Percentiles rank a stretch among this genome's conserved stretches.
Conservation (phyloP, 1,140 invertebrate species). For the Macrocentrus cingulum region DNA sequence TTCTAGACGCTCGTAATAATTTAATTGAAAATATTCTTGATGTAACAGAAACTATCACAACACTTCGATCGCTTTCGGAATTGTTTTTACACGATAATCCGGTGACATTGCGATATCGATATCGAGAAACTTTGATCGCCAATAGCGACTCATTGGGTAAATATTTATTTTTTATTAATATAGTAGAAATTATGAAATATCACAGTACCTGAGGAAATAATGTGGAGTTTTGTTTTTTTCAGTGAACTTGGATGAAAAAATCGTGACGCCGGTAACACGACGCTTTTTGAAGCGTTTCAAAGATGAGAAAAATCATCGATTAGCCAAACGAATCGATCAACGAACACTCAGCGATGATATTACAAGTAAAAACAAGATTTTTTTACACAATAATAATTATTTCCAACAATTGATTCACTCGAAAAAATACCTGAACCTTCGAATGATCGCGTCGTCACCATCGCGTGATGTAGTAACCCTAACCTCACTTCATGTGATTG, state of each 20-base stretch:
- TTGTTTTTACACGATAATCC: constrained; percentile 65
- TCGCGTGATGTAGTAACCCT: no score
- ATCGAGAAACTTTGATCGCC: constrained; percentile 67
- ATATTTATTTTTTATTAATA: constrained; percentile 28
- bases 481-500: no score
- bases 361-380: constrained; percentile 49
- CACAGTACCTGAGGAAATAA: not conserved
- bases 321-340: constrained; percentile 33
- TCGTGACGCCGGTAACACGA: constrained; percentile 53
- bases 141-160: constrained; percentile 63
- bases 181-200: no score
- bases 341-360: constrained; percentile 48
- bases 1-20: constrained; percentile 59
- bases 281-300: constrained; percentile 61
- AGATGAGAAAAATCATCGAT: constrained; percentile 43
- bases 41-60: constrained; percentile 58
- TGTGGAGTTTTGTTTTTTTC: not conserved
- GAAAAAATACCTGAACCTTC: no score
- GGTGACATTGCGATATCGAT: constrained; percentile 62
- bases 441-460: no score
- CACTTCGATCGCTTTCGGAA: constrained; percentile 58
- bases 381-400: no score
- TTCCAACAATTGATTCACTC: no score
- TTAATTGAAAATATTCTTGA: constrained; percentile 54
- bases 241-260: constrained; percentile 58